Evolutionary conservation across 1,140 invertebrate genomes (phyloP), one percentile per base, ranked within the genome.

Genomic region (Elysia chlorotica): DNA sequence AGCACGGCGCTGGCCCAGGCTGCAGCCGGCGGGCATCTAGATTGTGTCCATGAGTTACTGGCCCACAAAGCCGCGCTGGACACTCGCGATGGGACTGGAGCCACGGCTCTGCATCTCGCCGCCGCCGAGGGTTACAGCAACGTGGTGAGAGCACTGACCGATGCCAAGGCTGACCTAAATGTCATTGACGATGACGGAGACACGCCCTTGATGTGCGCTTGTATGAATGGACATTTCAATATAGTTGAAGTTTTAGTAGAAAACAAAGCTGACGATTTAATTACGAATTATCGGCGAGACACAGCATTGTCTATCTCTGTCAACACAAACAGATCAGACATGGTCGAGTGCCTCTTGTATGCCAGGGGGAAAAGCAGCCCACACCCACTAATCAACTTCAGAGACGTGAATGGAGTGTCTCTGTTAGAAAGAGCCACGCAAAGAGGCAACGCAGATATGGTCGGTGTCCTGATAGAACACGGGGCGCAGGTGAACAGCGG

Each of bases 91-190:
- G 66, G 61, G 17, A 30, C 37, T 2, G 66, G 63, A 28, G 38
- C 59, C 71, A 82, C 81, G n/a, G 71, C 83, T 0, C 73, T 86
- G 19, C 80, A 78, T 65, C 72, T 80, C 31, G 78, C 81, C n/a
- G 68, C 78, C 14, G 74, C 73, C 54, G 95, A 38, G 14, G 93
- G 94, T 0, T 94, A 96, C 84, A 92, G 93, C 82, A 91, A 94
- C 67, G 92, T 93, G 4, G 75, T 76, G 2, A 14, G 61, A 3
- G 56, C 31, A 21, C 75, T 78, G n/a, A 31, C 74, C 25, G 87
- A 90, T 65, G 90, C 92, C 74, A 93, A 93, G 68, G 94, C 93
- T 21, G 93, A 95, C 85, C 91, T 94, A 0, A 93, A 96, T 83
- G 92, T 93, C 6, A 91, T 93, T 83, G 69, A 71, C 25, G 69